Evolutionary conservation across 2,113 vertebrate species (phyloP).

Genomic region (Paracanthobrama guichenoti): DNA sequence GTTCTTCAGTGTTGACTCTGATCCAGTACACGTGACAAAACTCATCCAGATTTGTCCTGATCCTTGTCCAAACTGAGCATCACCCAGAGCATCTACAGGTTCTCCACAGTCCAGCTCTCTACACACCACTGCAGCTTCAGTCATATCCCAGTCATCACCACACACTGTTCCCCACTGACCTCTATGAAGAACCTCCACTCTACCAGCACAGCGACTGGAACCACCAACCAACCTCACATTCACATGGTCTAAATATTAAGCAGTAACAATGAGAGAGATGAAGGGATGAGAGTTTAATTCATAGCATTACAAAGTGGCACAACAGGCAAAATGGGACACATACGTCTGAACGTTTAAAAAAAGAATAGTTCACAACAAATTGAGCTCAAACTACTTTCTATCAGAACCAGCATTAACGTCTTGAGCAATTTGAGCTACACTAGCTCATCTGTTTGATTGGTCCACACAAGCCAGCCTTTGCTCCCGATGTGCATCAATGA

Average conservation of each 20-base stretch:
- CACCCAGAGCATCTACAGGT: background rate
- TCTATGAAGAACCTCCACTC: slow-evolving; percentile 43
- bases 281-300: no score
- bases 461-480: no score
- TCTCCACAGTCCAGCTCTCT: slow-evolving; percentile 34
- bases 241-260: background rate
- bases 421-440: no score
- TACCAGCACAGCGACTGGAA: slow-evolving; percentile 42
- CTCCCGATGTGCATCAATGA: no score
- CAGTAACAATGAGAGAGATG: no score
- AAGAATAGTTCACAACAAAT: no score
- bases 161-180: slow-evolving; percentile 52
- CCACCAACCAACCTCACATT: slow-evolving; percentile 22
- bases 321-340: no score
- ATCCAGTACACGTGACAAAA: background rate
- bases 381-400: no score
- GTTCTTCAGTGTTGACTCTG: background rate
- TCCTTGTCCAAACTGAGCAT: background rate
- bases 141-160: background rate
- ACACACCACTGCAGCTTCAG: slow-evolving; percentile 47
- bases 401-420: no score
- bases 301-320: no score
- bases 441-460: no score
- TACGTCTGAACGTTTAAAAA: no score
- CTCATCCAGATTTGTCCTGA: background rate